These are phyloP conservation scores for Hemistola chrysoprasaria DNA, from an alignment of 2,888 invertebrate species.

Conservation along the genomic window DNA sequence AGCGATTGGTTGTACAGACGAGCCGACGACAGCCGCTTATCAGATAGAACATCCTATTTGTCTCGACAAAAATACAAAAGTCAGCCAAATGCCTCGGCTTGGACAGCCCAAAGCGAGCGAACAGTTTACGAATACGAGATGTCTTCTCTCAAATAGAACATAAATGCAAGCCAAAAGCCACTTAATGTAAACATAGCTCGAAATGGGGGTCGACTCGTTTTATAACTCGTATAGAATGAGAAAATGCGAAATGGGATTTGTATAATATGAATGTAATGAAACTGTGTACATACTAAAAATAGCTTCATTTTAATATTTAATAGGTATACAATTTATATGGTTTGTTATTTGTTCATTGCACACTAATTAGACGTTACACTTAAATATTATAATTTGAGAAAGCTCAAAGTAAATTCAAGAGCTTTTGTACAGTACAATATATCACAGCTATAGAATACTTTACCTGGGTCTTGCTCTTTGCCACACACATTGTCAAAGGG, in stretches of 20 bases:
- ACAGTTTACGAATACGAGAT: slow-evolving; percentile 55
- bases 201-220: slow-evolving; percentile 33
- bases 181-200: slow-evolving; percentile 39
- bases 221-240: slow-evolving; percentile 28
- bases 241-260: slow-evolving; percentile 28
- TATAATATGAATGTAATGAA: slow-evolving; percentile 13
- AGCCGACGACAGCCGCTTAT: slow-evolving; percentile 73
- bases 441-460: too few species aligned
- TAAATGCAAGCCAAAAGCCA: slow-evolving; percentile 45
- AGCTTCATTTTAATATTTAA: too few species aligned
- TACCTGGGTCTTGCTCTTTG: slow-evolving; percentile 19
- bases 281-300: too few species aligned
- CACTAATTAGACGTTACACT: too few species aligned
- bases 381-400: too few species aligned
- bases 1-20: slow-evolving; percentile 69
- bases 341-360: too few species aligned
- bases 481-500: slow-evolving; percentile 30
- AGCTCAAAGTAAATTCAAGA: too few species aligned
- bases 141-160: slow-evolving; percentile 39
- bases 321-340: too few species aligned
- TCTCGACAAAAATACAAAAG: slow-evolving; percentile 63
- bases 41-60: slow-evolving; percentile 75
- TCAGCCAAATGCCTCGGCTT: slow-evolving; percentile 59
- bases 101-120: slow-evolving; percentile 53
- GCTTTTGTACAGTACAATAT: too few species aligned